These are phyloP conservation scores for Odocoileus hemionus DNA, from an alignment of 2,113 vertebrate genomes.

Conservation along the genomic window DNA sequence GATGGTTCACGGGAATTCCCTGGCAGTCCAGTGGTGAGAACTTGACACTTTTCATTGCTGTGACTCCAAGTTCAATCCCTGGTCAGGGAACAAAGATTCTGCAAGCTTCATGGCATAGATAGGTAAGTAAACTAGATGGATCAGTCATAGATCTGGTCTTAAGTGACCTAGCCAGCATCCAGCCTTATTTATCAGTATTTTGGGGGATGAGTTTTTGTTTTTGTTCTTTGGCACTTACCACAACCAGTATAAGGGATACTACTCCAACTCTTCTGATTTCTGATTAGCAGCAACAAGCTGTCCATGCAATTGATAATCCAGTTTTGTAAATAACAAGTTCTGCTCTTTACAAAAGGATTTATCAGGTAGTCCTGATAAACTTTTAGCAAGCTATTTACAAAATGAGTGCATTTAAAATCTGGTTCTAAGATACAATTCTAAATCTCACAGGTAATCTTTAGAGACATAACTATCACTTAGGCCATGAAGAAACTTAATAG, in stretches of 20 bases:
- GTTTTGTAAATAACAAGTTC: conserved; percentile 18
- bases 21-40: neutral
- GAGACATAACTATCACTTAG: neutral
- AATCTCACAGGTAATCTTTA: conserved; percentile 21
- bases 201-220: neutral
- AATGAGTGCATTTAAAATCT: conserved; percentile 24
- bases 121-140: neutral
- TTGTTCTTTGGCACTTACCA: neutral
- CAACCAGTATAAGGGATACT: neutral
- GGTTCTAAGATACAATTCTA: neutral
- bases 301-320: neutral
- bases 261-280: neutral
- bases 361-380: neutral
- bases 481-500: neutral
- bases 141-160: neutral
- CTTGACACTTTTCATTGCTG: neutral
- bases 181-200: neutral
- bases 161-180: neutral
- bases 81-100: neutral
- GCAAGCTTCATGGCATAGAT: neutral
- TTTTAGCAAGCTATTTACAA: neutral
- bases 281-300: neutral
- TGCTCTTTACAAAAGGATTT: neutral
- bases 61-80: neutral
- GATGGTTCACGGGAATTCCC: neutral